Evolutionary conservation across 2,888 invertebrate species (phyloP), one percentile per base, ranked within the genome.

Genomic region (Barypeithes pellucidus): DNA sequence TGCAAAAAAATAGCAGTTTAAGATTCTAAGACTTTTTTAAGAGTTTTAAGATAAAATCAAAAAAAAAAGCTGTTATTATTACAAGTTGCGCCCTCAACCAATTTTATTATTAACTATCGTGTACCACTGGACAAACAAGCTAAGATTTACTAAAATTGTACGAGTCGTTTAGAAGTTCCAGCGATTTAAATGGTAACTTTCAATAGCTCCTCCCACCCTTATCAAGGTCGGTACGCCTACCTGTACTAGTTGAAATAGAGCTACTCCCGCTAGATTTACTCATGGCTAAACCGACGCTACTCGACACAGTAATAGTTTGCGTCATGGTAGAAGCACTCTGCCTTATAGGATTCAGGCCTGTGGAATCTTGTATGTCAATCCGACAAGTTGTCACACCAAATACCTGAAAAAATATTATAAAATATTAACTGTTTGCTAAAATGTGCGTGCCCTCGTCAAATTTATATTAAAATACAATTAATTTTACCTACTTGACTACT

Each of bases 371-470:
- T 62, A 95, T 91, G 87, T 98, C 98, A 79, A 95, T 91, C 33
- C 99, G 91, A 88, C 95, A 92, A 0, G 97, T 95, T 29, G 98
- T 90, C 7, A 99, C 95, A 54, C 96, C 98, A 87, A 99, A 98
- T 1, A 97, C 96, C 90, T 94, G 87, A 3, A 86, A 80, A 54
- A 47, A 39, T n/a, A 50, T 16, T 8, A n/a, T 9, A 41, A n/a
- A 47, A 29, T 3, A 43, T 3, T 33, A n/a, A n/a, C n/a, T 63
- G 22, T 63, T 45, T 63, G 36, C n/a, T 29, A 62, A 4, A 41
- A 52, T 7, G 1, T 11, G 9, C 9, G 3, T 36, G 24, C 36
- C 3, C 9, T 5, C 9, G 11, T 39, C 39, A 39, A 39, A 5
- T 39, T 39, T n/a, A 12, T n/a, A 39, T 16, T 16, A 43, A 16